Evolutionary conservation across 2,888 invertebrate genomes (phyloP).

Genomic region (Tetheella fluctuosa): DNA sequence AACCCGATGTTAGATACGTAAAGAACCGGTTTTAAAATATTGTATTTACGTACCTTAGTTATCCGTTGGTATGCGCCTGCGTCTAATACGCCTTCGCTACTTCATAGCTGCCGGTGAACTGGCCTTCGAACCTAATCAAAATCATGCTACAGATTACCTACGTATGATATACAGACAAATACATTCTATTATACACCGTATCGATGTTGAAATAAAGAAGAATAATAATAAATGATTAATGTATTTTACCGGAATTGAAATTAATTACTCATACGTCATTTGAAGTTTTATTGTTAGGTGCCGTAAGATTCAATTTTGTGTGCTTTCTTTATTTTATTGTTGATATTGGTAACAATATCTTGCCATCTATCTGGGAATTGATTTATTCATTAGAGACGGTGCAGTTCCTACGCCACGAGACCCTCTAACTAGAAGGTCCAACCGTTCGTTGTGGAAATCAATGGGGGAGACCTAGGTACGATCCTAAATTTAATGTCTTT

Average conservation of each 20-base stretch:
- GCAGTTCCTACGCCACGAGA: no score
- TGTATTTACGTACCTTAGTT: slow-evolving; percentile 4
- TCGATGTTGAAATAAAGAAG: not conserved
- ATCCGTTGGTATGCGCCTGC: slow-evolving; percentile 4
- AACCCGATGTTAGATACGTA: not conserved
- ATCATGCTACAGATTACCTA: slow-evolving; percentile 15
- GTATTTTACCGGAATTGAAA: not conserved
- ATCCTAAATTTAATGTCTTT: no score
- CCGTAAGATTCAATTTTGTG: not conserved
- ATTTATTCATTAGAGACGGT: no score
- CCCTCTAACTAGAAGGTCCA: no score
- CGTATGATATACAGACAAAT: slow-evolving; percentile 3
- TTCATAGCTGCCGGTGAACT: slow-evolving; percentile 46
- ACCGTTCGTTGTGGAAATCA: no score
- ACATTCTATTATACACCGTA: not conserved
- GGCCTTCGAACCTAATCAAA: slow-evolving; percentile 30
- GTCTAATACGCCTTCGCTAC: slow-evolving; percentile 37
- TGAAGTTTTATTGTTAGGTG: not conserved
- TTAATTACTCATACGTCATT: not conserved
- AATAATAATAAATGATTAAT: not conserved
- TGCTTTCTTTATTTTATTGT: no score
- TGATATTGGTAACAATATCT: no score
- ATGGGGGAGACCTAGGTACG: no score
- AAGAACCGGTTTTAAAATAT: not conserved
- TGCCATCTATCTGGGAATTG: no score